phyloP scores from a whole-genome alignment of 2,113 vertebrate genomes.

The Gadus macrocephalus region DNA sequence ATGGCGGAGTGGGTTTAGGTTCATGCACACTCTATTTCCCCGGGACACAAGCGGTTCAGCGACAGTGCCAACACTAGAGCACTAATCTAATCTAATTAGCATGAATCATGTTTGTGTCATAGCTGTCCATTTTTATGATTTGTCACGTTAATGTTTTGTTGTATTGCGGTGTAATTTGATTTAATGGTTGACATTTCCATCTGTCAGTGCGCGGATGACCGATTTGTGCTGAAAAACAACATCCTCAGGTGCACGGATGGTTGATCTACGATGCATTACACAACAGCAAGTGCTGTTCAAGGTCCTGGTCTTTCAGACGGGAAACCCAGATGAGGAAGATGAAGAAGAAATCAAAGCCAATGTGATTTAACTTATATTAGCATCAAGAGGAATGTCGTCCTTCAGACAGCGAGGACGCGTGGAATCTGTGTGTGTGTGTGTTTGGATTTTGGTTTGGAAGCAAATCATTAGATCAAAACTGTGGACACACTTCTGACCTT shows the following conservation, averaged over 20 bases:
- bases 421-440: background rate
- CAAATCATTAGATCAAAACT: constrained; percentile 41
- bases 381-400: constrained; percentile 45
- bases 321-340: background rate
- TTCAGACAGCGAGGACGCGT: constrained; percentile 28
- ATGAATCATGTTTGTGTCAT: constrained; percentile 26
- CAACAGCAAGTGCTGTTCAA: constrained; percentile 4
- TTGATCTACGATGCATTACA: background rate
- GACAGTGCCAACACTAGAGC: background rate
- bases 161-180: background rate
- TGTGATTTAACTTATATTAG: constrained; percentile 44
- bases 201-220: background rate
- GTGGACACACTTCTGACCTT: constrained; percentile 39
- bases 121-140: background rate
- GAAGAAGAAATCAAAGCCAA: constrained; percentile 36
- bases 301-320: constrained; percentile 8
- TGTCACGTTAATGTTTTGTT: background rate
- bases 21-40: constrained; percentile 9
- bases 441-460: constrained; percentile 38
- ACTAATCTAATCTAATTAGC: constrained; percentile 27
- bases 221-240: constrained; percentile 3
- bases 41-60: constrained; percentile 17
- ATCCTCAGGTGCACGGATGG: background rate
- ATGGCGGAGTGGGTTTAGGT: constrained; percentile 1
- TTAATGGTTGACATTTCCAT: constrained; percentile 23